Percentiles rank a stretch among this genome's conserved stretches.
Conservation (phyloP, 2,113 vertebrate species). For the Cebus imitator region DNA sequence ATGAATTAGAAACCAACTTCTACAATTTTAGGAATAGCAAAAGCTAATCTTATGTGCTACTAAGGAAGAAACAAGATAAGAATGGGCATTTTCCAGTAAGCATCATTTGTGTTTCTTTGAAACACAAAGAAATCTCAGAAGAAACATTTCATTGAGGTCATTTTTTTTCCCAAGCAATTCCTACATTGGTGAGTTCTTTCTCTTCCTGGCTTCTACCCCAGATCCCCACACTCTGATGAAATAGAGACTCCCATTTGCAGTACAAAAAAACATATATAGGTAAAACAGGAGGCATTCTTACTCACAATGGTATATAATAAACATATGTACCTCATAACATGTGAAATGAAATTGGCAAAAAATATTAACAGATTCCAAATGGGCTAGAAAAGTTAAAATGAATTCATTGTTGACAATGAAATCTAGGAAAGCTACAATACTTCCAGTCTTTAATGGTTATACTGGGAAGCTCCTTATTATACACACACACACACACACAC, state of each 20-base stretch:
- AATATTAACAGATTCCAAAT: background rate
- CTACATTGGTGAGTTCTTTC: background rate
- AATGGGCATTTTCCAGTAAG: background rate
- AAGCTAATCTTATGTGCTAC: background rate
- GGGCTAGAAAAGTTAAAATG: background rate
- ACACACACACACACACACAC: fast-evolving
- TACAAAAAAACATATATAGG: background rate
- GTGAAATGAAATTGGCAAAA: background rate
- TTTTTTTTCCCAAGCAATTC: background rate
- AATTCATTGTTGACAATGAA: background rate
- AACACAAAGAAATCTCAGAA: background rate
- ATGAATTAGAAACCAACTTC: conserved; percentile 22
- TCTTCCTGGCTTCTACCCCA: background rate
- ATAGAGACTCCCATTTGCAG: background rate
- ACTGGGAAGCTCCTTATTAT: background rate
- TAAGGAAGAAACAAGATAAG: background rate
- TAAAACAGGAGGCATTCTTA: background rate
- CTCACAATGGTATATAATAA: background rate
- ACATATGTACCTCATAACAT: background rate
- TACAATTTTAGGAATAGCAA: background rate
- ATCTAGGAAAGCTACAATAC: background rate
- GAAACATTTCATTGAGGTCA: background rate
- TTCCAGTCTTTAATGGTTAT: background rate
- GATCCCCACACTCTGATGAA: background rate
- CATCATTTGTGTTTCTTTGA: background rate